Evolutionary conservation across 2,888 invertebrate species (phyloP).

Genomic region (Cantharis rufa): DNA sequence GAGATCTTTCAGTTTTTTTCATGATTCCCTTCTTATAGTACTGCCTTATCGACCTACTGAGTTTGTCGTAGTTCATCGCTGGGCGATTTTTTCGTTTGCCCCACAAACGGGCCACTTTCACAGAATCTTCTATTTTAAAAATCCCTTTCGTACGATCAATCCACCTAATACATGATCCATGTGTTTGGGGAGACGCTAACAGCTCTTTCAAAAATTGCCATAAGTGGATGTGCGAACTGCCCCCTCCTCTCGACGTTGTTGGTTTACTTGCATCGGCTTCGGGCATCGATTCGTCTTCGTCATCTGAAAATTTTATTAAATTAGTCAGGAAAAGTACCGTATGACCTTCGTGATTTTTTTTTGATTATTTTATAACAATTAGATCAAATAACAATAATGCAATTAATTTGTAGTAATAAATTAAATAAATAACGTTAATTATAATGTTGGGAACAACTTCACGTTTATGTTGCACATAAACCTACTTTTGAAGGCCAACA

Average conservation of each 20-base stretch:
- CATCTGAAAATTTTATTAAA: slow-evolving; percentile 52
- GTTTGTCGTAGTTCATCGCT: slow-evolving; percentile 99
- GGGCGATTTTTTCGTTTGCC: slow-evolving; percentile 97
- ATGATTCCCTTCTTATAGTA: slow-evolving; percentile 99
- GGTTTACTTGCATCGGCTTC: slow-evolving; percentile 42
- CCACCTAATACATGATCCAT: slow-evolving; percentile 97
- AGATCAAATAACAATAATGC: slow-evolving; percentile 15
- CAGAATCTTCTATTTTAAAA: slow-evolving; percentile 99
- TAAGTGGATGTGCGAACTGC: slow-evolving; percentile 90
- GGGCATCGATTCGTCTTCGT: slow-evolving; percentile 54
- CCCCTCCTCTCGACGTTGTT: slow-evolving; percentile 45
- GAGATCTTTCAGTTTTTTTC: slow-evolving; percentile 98
- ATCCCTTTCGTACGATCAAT: slow-evolving; percentile 91
- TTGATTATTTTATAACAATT: slow-evolving; percentile 9
- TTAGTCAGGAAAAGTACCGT: not conserved
- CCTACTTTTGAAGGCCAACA: slow-evolving; percentile 33
- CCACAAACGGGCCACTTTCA: slow-evolving; percentile 96
- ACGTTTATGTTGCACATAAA: slow-evolving; percentile 32
- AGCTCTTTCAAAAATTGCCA: slow-evolving; percentile 99
- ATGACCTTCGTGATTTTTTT: not conserved
- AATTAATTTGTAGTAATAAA: slow-evolving; percentile 14
- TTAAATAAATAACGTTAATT: slow-evolving; percentile 22
- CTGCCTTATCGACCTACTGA: slow-evolving; percentile 95
- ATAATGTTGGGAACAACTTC: slow-evolving; percentile 24
- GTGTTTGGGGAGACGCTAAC: slow-evolving; percentile 82